phyloP scores from a whole-genome alignment of 2,888 invertebrate species.

The Yponomeuta cagnagella region DNA sequence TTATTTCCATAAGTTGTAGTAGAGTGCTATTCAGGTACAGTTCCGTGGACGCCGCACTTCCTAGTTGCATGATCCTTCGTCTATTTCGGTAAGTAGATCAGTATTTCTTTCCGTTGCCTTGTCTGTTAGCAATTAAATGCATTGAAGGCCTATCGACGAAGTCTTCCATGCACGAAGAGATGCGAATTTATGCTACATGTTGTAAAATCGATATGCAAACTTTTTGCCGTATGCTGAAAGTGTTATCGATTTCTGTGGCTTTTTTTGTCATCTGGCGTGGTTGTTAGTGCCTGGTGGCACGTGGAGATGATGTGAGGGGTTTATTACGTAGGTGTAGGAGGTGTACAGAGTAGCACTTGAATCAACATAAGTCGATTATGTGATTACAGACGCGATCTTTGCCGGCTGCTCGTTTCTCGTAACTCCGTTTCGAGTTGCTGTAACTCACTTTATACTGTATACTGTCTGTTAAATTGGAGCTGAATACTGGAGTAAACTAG shows the following conservation, averaged over 20 bases:
- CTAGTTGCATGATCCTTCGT: background rate
- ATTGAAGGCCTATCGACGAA: conserved; percentile 2
- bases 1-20: background rate
- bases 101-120: background rate
- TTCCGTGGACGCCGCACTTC: background rate
- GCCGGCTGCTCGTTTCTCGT: background rate
- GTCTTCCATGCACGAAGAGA: background rate
- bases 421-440: background rate
- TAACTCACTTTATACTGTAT: too few species aligned
- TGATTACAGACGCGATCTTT: background rate
- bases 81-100: conserved; percentile 16
- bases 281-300: background rate
- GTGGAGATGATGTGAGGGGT: background rate
- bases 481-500: too few species aligned
- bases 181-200: background rate
- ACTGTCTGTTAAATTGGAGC: too few species aligned
- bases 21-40: background rate
- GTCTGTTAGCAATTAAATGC: background rate
- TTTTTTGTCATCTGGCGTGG: background rate
- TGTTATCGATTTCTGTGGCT: background rate
- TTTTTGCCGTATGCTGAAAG: background rate
- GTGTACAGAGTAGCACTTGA: background rate
- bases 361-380: background rate
- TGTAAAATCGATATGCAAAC: conserved; percentile 1
- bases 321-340: background rate